Percentiles rank a stretch among this genome's conserved stretches.
phyloP scores from a whole-genome alignment of 2,797 vertebrate species.

The Staurois parvus region DNA sequence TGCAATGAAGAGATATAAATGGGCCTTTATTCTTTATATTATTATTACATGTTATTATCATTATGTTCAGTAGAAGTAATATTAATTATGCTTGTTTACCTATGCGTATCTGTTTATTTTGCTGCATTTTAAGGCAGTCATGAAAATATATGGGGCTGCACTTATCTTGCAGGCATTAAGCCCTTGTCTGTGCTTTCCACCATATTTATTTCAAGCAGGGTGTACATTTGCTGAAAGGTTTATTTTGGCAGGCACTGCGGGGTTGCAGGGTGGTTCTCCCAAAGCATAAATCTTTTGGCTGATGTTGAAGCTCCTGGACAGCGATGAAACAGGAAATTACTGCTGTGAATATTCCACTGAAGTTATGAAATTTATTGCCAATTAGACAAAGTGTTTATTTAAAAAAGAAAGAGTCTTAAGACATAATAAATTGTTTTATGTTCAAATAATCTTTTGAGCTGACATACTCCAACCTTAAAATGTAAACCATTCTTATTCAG shows the following conservation, averaged over 20 bases:
- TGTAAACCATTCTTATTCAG: background rate
- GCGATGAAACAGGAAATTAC: conserved; percentile 51
- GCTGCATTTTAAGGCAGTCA: background rate
- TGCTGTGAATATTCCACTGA: conserved; percentile 51
- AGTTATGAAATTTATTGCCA: conserved; percentile 53
- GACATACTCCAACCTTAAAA: conserved; percentile 12
- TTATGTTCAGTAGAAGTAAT: too few species aligned
- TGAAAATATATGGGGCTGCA: background rate
- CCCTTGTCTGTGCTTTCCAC: background rate
- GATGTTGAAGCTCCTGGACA: conserved; percentile 27
- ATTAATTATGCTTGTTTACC: too few species aligned
- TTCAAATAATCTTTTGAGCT: conserved; percentile 28
- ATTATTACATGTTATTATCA: too few species aligned
- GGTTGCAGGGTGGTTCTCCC: conserved; percentile 50
- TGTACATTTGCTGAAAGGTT: conserved; percentile 38
- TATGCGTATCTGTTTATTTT: too few species aligned
- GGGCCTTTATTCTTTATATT: too few species aligned
- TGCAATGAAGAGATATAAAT: too few species aligned
- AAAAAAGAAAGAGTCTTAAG: conserved; percentile 41
- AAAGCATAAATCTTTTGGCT: conserved; percentile 49
- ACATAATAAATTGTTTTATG: conserved; percentile 38
- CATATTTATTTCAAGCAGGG: conserved; percentile 16
- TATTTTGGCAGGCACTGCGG: conserved; percentile 32
- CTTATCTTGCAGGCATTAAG: background rate
- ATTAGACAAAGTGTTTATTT: conserved; percentile 51